These are phyloP conservation scores for Isichthys henryi DNA, from an alignment of 2,113 vertebrate genomes.

Conservation along the genomic window DNA sequence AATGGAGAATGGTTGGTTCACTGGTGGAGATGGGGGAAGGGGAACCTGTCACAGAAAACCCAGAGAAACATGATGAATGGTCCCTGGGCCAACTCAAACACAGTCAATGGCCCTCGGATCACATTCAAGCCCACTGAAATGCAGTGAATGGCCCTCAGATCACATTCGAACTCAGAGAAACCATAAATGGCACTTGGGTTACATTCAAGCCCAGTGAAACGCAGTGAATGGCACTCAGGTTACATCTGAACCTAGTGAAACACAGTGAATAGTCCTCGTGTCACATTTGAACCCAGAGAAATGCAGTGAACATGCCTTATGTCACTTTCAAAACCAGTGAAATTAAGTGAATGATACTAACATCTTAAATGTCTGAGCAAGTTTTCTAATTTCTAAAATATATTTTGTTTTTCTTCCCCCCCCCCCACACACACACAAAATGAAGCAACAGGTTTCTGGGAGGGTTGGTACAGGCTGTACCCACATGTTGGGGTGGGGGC, in stretches of 20 bases:
- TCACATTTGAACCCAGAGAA: not conserved
- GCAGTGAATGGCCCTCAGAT: not conserved
- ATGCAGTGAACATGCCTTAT: not conserved
- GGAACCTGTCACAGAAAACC: not conserved
- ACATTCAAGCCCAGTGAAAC: not conserved
- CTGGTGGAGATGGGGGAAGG: not conserved
- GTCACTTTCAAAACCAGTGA: not conserved
- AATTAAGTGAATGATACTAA: not conserved
- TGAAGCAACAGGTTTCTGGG: not conserved
- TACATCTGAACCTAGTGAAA: not conserved
- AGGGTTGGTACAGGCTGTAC: not conserved
- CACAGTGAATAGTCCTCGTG: not conserved
- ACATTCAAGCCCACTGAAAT: not conserved
- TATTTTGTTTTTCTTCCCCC: not conserved
- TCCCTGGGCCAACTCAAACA: not conserved
- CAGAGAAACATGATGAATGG: not conserved
- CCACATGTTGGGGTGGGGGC: not conserved
- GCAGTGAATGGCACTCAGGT: not conserved
- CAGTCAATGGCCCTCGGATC: not conserved
- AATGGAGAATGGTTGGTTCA: not conserved
- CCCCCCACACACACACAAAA: not conserved
- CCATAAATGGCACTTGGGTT: not conserved
- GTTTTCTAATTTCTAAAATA: not conserved
- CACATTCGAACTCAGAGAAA: not conserved
- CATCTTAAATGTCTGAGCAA: not conserved